Percentiles rank a stretch among this genome's conserved stretches.
Conservation (phyloP, 1,140 invertebrate species). For the Macrotrachela quadricornifera region DNA sequence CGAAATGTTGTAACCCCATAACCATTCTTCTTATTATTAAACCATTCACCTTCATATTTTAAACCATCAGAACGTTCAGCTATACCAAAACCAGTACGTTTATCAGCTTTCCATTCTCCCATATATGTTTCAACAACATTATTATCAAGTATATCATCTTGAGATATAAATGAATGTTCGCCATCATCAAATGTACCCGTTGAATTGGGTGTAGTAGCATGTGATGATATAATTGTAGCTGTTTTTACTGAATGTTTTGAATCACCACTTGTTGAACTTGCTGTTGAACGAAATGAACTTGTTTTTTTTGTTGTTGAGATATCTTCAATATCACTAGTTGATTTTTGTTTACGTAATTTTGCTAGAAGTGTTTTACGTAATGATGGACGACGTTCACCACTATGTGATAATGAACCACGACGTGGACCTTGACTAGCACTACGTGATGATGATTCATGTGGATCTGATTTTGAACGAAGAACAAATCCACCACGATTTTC, state of each 20-base stretch:
- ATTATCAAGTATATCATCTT: constrained; percentile 75
- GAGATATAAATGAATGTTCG: constrained; percentile 11
- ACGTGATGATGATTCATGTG: constrained; percentile 14
- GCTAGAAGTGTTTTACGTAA: constrained; percentile 22
- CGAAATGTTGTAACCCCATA: constrained; percentile 96
- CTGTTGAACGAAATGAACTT: constrained; percentile 23
- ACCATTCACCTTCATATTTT: constrained; percentile 96
- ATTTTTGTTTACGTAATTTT: constrained; percentile 55
- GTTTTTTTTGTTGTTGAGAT: constrained; percentile 9
- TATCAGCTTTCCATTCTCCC: constrained; percentile 99
- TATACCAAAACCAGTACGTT: constrained; percentile 83
- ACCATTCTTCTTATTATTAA: constrained; percentile 95
- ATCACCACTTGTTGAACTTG: constrained; percentile 24
- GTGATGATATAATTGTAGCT: background rate
- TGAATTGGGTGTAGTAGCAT: background rate
- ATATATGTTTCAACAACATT: constrained; percentile 92
- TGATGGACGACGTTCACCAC: background rate
- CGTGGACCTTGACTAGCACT: background rate
- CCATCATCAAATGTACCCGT: background rate
- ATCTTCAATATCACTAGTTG: constrained; percentile 77
- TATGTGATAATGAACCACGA: background rate
- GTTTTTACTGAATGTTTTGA: background rate
- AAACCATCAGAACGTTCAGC: constrained; percentile 91
- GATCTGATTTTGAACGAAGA: constrained; percentile 49
- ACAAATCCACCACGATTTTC: constrained; percentile 91